These are phyloP conservation scores for Andricus grossulariae DNA, from an alignment of 1,140 invertebrate genomes.

Conservation along the genomic window DNA sequence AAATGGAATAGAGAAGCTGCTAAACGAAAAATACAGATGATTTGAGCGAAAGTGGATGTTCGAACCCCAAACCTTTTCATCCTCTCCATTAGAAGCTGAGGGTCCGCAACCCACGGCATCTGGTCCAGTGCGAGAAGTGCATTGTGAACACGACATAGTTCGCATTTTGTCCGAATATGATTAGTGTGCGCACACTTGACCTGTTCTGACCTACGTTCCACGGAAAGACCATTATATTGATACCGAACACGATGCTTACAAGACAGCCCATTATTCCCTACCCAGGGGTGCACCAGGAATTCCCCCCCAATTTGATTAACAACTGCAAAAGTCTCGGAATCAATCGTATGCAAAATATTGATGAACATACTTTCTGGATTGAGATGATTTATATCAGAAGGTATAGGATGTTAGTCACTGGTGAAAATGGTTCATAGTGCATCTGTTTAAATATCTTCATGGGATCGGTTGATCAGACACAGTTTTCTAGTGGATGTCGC, in stretches of 20 bases:
- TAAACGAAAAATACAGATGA: too few relatives aligned
- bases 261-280: conserved; percentile 55
- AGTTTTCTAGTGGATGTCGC: neutral
- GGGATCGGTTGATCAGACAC: too few relatives aligned
- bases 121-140: conserved; percentile 43
- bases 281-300: conserved; percentile 31
- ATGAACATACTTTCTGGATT: neutral
- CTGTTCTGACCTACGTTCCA: conserved; percentile 54
- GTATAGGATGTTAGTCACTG: conserved; percentile 31
- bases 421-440: neutral
- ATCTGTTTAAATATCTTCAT: neutral
- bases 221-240: conserved; percentile 59
- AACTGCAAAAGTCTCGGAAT: neutral
- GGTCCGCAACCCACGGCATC: conserved; percentile 46
- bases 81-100: conserved; percentile 27
- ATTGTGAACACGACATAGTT: conserved; percentile 53
- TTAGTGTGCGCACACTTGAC: conserved; percentile 68
- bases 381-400: neutral
- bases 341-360: conserved; percentile 18
- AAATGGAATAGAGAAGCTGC: too few relatives aligned
- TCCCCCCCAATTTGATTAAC: neutral
- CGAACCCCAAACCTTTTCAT: conserved; percentile 26
- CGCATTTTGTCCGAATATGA: conserved; percentile 61
- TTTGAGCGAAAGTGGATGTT: conserved; percentile 3
- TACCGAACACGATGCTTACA: conserved; percentile 51